Conservation (phyloP, 2,888 invertebrate genomes). For the Drosophila kanekoi region DNA sequence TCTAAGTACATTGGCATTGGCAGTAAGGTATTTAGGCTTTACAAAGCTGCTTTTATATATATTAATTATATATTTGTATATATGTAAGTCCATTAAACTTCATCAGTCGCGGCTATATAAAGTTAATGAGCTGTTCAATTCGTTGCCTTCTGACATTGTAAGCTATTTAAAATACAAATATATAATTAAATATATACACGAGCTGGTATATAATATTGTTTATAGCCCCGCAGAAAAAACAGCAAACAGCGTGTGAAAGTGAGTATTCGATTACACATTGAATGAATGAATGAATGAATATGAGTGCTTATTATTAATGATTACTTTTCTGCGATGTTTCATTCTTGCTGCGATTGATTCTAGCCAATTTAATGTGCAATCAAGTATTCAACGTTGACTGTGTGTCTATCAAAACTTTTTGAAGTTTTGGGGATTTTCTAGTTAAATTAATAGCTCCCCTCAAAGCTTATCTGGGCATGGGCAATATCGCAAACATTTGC, state of each 20-base stretch:
- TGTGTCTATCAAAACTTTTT: constrained; percentile 37
- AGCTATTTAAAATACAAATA: constrained; percentile 4
- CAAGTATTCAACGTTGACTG: constrained; percentile 69
- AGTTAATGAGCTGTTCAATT: constrained; percentile 36
- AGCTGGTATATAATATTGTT: constrained; percentile 36
- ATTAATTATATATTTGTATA: neutral
- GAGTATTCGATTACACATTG: constrained; percentile 22
- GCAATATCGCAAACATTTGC: constrained; percentile 51
- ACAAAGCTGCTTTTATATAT: too few species aligned
- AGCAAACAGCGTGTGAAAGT: constrained; percentile 32
- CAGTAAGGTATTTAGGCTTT: neutral
- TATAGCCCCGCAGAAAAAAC: constrained; percentile 1
- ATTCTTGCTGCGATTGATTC: constrained; percentile 39
- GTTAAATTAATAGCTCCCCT: constrained; percentile 57
- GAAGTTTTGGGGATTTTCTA: constrained; percentile 21
- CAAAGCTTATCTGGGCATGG: constrained; percentile 36
- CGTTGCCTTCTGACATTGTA: constrained; percentile 5
- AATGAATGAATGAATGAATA: constrained; percentile 56
- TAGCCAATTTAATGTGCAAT: constrained; percentile 72
- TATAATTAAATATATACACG: constrained; percentile 31
- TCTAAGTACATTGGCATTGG: neutral
- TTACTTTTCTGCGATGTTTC: constrained; percentile 20
- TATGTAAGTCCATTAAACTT: neutral
- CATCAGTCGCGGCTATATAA: constrained; percentile 24
- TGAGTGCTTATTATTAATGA: constrained; percentile 66